Percentiles rank a stretch among this genome's conserved stretches.
These are phyloP conservation scores for Hetaerina titia DNA, from an alignment of 2,888 invertebrate genomes.

Conservation along the genomic window DNA sequence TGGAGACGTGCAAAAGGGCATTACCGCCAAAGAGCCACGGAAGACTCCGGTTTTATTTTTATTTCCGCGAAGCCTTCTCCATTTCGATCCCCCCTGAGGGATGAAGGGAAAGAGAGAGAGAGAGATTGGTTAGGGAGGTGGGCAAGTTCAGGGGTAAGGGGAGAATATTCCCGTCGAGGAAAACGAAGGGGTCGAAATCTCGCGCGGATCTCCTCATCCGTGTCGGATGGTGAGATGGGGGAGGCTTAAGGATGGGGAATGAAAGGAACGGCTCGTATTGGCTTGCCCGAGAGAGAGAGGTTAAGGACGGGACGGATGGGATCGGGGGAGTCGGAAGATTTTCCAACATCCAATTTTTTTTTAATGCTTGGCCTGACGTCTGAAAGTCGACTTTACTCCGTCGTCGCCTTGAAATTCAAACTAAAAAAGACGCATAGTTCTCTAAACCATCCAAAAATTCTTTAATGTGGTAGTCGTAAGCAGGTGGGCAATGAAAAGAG, in stretches of 20 bases:
- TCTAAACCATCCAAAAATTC: not conserved
- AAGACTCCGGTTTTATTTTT: not conserved
- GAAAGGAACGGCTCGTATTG: too few species aligned
- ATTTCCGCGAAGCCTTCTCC: not conserved
- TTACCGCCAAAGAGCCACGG: constrained; percentile 14
- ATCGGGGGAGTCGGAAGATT: not conserved
- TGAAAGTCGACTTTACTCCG: not conserved
- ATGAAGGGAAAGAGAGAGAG: not conserved
- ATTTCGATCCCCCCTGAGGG: not conserved
- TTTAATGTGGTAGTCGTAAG: not conserved
- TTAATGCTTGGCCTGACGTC: not conserved
- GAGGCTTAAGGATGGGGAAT: not conserved
- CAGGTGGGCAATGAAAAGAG: not conserved
- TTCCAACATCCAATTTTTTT: not conserved
- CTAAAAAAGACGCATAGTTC: not conserved
- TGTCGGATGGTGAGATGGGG: not conserved
- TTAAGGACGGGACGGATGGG: not conserved
- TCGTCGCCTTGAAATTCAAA: not conserved
- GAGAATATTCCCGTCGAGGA: not conserved
- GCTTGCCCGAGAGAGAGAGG: not conserved
- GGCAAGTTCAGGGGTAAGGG: not conserved
- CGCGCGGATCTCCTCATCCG: constrained; percentile 13
- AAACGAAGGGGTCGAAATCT: not conserved
- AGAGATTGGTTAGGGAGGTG: not conserved
- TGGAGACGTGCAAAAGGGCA: constrained; percentile 7